These are phyloP conservation scores for Aphidoletes aphidimyza DNA, from an alignment of 2,888 invertebrate genomes.

Conservation along the genomic window DNA sequence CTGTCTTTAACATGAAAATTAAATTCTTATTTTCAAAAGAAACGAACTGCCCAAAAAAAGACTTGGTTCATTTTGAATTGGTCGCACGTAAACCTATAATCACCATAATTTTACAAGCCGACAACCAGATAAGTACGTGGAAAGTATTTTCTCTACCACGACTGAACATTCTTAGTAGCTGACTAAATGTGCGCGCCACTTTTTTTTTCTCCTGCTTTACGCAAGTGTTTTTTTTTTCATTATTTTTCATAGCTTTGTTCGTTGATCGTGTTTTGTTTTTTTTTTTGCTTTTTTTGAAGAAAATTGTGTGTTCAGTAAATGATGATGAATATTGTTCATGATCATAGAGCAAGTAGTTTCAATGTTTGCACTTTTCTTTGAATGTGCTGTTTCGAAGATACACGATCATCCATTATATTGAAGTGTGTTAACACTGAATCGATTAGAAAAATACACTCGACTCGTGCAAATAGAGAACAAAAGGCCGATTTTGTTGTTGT, in stretches of 20 bases:
- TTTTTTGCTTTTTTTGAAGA: too few species aligned
- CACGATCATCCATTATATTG: not conserved
- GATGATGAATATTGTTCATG: too few species aligned
- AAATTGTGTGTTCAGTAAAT: not conserved
- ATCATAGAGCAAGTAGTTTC: too few species aligned
- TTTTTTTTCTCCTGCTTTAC: too few species aligned
- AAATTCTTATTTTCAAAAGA: not conserved
- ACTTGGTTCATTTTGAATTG: not conserved
- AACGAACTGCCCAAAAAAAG: slow-evolving; percentile 33
- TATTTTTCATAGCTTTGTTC: too few species aligned
- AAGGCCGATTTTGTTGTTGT: too few species aligned
- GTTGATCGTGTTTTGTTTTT: too few species aligned
- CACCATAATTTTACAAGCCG: not conserved
- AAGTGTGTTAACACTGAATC: slow-evolving; percentile 11
- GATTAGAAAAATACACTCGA: not conserved
- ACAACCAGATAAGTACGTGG: slow-evolving; percentile 14
- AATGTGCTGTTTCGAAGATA: not conserved
- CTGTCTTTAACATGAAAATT: too few species aligned
- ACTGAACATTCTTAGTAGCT: too few species aligned
- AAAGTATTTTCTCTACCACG: too few species aligned
- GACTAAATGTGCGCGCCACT: too few species aligned
- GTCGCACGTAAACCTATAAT: slow-evolving; percentile 35
- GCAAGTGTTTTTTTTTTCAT: too few species aligned
- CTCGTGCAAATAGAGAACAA: not conserved
- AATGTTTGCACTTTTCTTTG: slow-evolving; percentile 7